phyloP scores from a whole-genome alignment of 2,113 vertebrate species.

The Macquaria australasica region DNA sequence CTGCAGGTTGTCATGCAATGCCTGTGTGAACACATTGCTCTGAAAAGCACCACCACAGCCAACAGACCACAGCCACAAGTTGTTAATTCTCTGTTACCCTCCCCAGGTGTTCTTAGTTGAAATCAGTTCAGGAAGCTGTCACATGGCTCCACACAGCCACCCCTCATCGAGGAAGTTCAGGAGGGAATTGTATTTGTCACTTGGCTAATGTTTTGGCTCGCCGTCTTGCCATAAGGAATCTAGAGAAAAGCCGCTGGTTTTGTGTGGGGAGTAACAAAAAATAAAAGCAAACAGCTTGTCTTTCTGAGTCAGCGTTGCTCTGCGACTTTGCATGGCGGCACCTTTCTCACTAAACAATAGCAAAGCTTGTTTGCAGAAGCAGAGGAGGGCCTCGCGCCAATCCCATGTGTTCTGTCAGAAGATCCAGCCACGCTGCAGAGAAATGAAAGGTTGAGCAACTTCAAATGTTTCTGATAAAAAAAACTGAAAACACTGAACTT shows the following conservation, averaged over 20 bases:
- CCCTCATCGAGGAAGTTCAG: neutral
- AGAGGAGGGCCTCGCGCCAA: neutral
- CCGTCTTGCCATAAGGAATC: slow-evolving; percentile 32
- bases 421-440: neutral
- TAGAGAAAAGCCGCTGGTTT: slow-evolving; percentile 27
- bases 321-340: slow-evolving; percentile 25
- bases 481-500: slow-evolving; percentile 25
- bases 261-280: slow-evolving; percentile 10
- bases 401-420: slow-evolving; percentile 14
- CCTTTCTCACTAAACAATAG: slow-evolving; percentile 37
- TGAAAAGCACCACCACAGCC: neutral
- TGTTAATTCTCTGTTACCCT: neutral
- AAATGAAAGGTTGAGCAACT: slow-evolving; percentile 23
- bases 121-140: slow-evolving; percentile 1
- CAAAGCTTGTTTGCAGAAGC: slow-evolving; percentile 48
- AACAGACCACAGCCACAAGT: slow-evolving; percentile 20
- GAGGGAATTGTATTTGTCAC: slow-evolving; percentile 20
- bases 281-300: slow-evolving; percentile 40
- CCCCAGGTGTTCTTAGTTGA: neutral
- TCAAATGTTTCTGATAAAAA: slow-evolving; percentile 41
- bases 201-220: slow-evolving; percentile 14
- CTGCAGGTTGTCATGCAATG: neutral
- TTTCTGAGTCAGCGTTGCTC: slow-evolving; percentile 16
- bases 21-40: neutral
- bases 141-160: neutral